Percentiles rank a stretch among this genome's conserved stretches.
Conservation (phyloP, 2,888 invertebrate species). For the Thecocarcelia acutangulata region DNA sequence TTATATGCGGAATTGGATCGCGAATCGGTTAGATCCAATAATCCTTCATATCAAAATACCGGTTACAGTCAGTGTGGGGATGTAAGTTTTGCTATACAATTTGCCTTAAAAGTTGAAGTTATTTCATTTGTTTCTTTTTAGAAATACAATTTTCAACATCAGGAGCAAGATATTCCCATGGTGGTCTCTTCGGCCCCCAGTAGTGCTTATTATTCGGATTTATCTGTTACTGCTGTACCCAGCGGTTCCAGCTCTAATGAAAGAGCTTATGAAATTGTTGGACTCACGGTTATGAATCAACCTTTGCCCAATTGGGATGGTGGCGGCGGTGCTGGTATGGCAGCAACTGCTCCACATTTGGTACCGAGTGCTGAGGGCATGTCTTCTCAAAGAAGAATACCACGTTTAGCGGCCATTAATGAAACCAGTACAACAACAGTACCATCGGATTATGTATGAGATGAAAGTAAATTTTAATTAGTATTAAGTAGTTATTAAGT, state of each 20-base stretch:
- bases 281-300: constrained; percentile 82
- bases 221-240: constrained; percentile 83
- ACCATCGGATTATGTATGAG: constrained; percentile 84
- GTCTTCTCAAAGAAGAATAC: constrained; percentile 79
- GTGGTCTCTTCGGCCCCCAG: constrained; percentile 85
- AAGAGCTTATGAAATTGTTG: constrained; percentile 85
- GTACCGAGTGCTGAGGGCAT: constrained; percentile 72
- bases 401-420: constrained; percentile 83
- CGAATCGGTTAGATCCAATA: constrained; percentile 82
- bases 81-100: constrained; percentile 72
- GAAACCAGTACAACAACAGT: constrained; percentile 83
- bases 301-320: constrained; percentile 81
- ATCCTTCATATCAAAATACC: constrained; percentile 87
- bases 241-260: constrained; percentile 81
- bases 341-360: constrained; percentile 51
- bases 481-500: neutral
- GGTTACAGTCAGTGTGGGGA: constrained; percentile 84
- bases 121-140: constrained; percentile 52
- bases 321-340: constrained; percentile 73
- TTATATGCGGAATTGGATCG: constrained; percentile 88
- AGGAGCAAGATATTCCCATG: constrained; percentile 82
- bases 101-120: neutral
- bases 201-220: constrained; percentile 88
- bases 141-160: constrained; percentile 81
- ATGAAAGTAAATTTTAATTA: constrained; percentile 61